Percentiles rank a stretch among this genome's conserved stretches.
Evolutionary conservation across 2,113 vertebrate species (phyloP).

Genomic region (Saccopteryx leptura): DNA sequence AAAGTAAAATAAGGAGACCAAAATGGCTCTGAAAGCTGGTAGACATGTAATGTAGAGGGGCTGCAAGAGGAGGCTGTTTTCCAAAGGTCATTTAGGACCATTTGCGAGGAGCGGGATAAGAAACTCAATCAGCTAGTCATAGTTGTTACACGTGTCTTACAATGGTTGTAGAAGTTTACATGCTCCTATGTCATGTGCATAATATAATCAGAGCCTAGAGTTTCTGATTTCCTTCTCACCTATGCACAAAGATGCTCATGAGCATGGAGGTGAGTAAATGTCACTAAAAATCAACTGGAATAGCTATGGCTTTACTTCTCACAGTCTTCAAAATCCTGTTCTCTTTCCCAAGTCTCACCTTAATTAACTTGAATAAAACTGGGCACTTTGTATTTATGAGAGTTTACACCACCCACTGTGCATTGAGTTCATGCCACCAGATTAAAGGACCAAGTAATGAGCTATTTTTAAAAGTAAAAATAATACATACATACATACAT

Average conservation of each 20-base stretch:
- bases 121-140: not conserved
- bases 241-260: not conserved
- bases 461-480: not conserved
- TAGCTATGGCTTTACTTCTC: not conserved
- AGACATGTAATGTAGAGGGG: not conserved
- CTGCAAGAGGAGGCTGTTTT: not conserved
- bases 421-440: not conserved
- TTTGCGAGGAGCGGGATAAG: not conserved
- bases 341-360: not conserved
- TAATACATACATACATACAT: not conserved
- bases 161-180: not conserved
- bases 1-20: not conserved
- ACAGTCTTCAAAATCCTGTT: not conserved
- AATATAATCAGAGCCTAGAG: not conserved
- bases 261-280: not conserved
- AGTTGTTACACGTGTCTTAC: not conserved
- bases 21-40: not conserved
- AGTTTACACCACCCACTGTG: not conserved
- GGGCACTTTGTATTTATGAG: not conserved
- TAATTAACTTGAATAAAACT: not conserved
- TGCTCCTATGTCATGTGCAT: rapidly evolving
- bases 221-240: not conserved
- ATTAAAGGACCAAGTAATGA: not conserved
- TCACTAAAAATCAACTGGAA: not conserved
- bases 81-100: not conserved